Evolutionary conservation across 2,113 vertebrate species (phyloP).

Genomic region (Eclectus roratus): DNA sequence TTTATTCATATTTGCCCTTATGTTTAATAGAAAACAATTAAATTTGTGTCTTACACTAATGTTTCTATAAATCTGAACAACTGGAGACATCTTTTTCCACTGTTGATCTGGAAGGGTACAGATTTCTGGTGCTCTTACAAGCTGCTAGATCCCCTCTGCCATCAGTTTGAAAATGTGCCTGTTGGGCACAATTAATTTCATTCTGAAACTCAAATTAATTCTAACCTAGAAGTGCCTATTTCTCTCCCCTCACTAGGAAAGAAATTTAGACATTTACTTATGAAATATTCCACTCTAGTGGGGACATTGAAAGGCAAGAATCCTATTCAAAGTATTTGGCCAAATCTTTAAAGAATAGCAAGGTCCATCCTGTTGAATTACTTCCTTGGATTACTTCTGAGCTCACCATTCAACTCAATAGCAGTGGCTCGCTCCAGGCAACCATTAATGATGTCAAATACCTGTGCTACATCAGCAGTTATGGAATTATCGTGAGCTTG

Average conservation of each 20-base stretch:
- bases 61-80: neutral
- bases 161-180: neutral
- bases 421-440: neutral
- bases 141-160: neutral
- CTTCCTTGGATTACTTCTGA: neutral
- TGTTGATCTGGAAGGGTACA: neutral
- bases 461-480: neutral
- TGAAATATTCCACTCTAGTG: neutral
- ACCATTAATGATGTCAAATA: neutral
- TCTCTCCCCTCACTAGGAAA: neutral
- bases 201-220: neutral
- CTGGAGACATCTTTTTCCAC: neutral
- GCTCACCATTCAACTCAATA: neutral
- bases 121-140: neutral
- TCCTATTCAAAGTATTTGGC: neutral
- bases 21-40: neutral
- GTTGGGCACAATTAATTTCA: neutral
- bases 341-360: neutral
- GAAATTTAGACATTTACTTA: neutral
- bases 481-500: neutral
- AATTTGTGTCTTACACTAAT: neutral
- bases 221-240: neutral
- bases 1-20: neutral
- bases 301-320: neutral
- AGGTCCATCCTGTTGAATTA: neutral